These are phyloP conservation scores for Esox niger DNA, from an alignment of 2,113 vertebrate genomes.

Conservation along the genomic window DNA sequence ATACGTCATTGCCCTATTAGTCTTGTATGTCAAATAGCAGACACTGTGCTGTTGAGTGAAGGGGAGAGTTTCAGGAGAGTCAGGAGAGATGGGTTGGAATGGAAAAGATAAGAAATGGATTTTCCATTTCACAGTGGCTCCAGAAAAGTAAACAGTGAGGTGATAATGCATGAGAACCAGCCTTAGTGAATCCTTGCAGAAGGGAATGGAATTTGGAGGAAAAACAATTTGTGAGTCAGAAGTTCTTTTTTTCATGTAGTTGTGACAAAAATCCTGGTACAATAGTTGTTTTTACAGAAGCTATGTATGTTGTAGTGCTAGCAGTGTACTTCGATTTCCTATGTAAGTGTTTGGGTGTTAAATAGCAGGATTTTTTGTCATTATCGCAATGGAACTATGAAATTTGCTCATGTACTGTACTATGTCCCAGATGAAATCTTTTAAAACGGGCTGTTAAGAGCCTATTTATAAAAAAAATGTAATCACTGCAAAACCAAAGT, in stretches of 20 bases:
- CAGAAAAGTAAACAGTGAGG: constrained; percentile 49
- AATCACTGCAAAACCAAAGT: no score
- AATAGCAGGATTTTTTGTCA: not conserved
- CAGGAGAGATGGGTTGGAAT: constrained; percentile 10
- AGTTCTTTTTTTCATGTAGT: constrained; percentile 24
- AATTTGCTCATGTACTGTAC: not conserved
- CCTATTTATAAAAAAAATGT: no score
- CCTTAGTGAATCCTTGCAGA: constrained; percentile 10
- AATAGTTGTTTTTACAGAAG: constrained; percentile 26
- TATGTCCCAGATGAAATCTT: no score
- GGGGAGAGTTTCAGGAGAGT: not conserved
- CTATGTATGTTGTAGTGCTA: constrained; percentile 5
- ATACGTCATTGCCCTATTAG: not conserved
- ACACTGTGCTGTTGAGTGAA: constrained; percentile 1
- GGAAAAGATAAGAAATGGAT: constrained; percentile 37
- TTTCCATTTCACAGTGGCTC: constrained; percentile 42
- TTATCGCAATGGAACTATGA: not conserved
- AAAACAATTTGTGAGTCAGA: constrained; percentile 36
- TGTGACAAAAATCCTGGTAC: constrained; percentile 10
- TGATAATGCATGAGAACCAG: constrained; percentile 38
- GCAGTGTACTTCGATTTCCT: constrained; percentile 12
- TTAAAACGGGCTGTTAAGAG: no score
- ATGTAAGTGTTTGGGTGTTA: not conserved
- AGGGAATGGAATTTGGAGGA: constrained; percentile 47
- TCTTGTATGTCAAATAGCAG: no score